Conservation (phyloP, 2,113 vertebrate genomes). For the Lanius ludovicianus region DNA sequence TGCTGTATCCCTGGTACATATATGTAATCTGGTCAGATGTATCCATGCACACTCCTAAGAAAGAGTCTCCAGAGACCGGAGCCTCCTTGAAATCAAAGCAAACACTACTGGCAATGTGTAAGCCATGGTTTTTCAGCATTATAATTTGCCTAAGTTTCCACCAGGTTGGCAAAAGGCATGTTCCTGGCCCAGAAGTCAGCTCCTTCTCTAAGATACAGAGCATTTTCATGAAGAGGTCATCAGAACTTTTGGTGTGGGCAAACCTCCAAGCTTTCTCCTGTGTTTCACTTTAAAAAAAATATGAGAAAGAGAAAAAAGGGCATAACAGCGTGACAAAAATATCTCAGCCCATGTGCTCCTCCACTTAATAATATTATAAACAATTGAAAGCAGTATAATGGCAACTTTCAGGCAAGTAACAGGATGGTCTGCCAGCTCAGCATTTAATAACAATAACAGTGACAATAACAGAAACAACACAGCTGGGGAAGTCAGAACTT, state of each 20-base stretch:
- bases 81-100: background rate
- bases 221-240: background rate
- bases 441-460: constrained; percentile 7
- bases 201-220: background rate
- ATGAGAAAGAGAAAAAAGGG: background rate
- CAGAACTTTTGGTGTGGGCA: background rate
- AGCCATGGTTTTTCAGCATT: background rate
- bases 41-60: background rate
- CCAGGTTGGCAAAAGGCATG: background rate
- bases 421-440: background rate
- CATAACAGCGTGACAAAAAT: background rate
- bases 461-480: constrained; percentile 8
- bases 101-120: background rate
- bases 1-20: background rate
- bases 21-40: background rate
- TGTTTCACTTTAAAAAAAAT: background rate
- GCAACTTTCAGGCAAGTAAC: background rate
- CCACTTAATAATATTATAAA: background rate
- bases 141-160: background rate
- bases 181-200: background rate
- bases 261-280: background rate
- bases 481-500: background rate
- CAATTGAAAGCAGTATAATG: background rate
- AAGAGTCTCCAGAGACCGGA: background rate
- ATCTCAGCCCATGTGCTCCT: background rate